phyloP scores from a whole-genome alignment of 1,140 invertebrate species.

The Plutomurus gul region DNA sequence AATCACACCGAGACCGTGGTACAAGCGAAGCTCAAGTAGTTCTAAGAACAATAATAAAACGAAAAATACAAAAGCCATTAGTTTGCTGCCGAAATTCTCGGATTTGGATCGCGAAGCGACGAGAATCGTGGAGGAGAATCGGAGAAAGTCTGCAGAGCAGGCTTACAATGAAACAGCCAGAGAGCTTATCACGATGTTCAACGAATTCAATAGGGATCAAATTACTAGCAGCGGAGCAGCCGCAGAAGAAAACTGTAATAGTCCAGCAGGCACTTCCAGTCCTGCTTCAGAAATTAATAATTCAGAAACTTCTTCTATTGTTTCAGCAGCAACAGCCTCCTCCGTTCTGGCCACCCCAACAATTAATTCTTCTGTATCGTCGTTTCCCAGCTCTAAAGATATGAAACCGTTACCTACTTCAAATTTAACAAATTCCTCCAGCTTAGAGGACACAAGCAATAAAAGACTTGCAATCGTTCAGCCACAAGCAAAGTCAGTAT shows the following conservation, averaged over 20 bases:
- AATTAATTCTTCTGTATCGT: not conserved
- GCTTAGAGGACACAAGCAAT: slow-evolving; percentile 34
- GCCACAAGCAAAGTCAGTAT: slow-evolving; percentile 39
- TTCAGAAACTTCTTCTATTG: not conserved
- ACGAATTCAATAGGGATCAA: slow-evolving; percentile 52
- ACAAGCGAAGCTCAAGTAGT: slow-evolving; percentile 24
- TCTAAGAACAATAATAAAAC: not conserved
- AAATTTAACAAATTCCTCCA: not conserved
- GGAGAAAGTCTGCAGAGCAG: slow-evolving; percentile 57
- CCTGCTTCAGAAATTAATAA: not conserved
- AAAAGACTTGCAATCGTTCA: slow-evolving; percentile 51
- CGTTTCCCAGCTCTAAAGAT: not conserved
- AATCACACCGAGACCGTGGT: slow-evolving; percentile 40
- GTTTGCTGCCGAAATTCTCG: slow-evolving; percentile 73
- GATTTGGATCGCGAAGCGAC: slow-evolving; percentile 77
- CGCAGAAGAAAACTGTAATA: no score
- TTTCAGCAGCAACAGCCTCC: not conserved
- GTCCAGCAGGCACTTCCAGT: no score
- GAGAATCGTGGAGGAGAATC: slow-evolving; percentile 67
- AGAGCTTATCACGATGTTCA: slow-evolving; percentile 69
- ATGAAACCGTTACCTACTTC: slow-evolving; percentile 25
- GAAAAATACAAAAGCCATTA: slow-evolving; percentile 28
- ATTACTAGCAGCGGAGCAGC: not conserved
- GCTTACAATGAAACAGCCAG: slow-evolving; percentile 56
- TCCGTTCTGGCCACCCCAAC: not conserved